Conservation (phyloP, 2,797 vertebrate genomes). For the Morelia viridis region DNA sequence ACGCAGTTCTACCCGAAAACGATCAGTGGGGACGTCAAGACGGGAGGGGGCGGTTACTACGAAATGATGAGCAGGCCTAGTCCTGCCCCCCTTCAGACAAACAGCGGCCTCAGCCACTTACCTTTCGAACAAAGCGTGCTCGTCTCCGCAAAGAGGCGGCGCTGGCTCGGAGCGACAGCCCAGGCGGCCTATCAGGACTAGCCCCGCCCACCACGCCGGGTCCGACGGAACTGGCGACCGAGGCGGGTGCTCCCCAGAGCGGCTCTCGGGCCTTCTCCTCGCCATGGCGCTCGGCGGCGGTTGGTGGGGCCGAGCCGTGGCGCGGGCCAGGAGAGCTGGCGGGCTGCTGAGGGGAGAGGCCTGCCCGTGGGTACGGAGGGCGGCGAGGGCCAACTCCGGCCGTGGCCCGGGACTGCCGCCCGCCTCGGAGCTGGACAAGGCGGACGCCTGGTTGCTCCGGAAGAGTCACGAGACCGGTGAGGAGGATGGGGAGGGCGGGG, state of each 20-base stretch:
- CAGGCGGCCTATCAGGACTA: not conserved
- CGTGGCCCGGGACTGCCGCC: constrained; percentile 65
- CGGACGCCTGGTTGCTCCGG: constrained; percentile 81
- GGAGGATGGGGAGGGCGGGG: not conserved
- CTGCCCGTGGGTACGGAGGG: constrained; percentile 1
- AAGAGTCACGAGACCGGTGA: constrained; percentile 70
- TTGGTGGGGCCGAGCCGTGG: constrained; percentile 58
- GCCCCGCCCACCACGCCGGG: not conserved
- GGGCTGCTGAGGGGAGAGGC: constrained; percentile 46
- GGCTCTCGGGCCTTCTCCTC: not conserved
- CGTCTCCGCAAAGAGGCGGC: not conserved
- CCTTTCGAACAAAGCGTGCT: rapidly evolving
- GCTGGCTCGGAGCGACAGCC: rapidly evolving
- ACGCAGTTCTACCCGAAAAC: not conserved
- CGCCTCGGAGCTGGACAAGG: constrained; percentile 83
- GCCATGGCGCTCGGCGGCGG: constrained; percentile 55
- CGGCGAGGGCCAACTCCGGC: constrained; percentile 44
- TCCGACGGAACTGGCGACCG: not conserved
- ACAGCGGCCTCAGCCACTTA: not conserved
- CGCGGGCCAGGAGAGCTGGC: not conserved
- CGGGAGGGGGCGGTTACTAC: too few species aligned
- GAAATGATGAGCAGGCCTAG: not conserved
- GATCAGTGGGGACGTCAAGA: too few species aligned
- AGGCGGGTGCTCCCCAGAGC: not conserved
- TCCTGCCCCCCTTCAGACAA: not conserved